Evolutionary conservation across 2,113 vertebrate genomes (phyloP).

Genomic region (Mugil cephalus): DNA sequence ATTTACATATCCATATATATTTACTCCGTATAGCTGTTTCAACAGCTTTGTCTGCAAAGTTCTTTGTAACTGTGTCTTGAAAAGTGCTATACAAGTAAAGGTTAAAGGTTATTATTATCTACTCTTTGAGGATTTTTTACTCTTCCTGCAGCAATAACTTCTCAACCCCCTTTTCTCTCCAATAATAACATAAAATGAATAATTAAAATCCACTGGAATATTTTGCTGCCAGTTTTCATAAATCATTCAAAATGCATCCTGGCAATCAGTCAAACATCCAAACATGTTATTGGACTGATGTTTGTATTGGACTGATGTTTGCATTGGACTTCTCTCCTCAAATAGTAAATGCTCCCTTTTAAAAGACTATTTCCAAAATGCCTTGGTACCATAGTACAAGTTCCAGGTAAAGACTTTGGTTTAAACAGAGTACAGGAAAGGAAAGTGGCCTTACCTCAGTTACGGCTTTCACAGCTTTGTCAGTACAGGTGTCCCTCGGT

Average conservation of each 20-base stretch:
- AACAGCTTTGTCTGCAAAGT: too few relatives aligned
- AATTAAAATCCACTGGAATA: too few relatives aligned
- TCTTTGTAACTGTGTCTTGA: too few relatives aligned
- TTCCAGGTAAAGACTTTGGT: not conserved
- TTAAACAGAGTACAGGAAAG: conserved; percentile 1
- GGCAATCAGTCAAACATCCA: not conserved
- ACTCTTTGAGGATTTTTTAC: not conserved
- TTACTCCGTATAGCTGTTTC: too few relatives aligned
- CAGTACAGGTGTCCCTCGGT: not conserved
- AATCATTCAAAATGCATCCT: not conserved
- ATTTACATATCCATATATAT: too few relatives aligned
- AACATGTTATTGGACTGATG: not conserved
- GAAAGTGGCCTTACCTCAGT: conserved; percentile 55
- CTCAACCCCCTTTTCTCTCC: too few relatives aligned
- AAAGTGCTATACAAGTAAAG: too few relatives aligned
- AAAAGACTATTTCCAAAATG: not conserved
- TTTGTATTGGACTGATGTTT: too few relatives aligned
- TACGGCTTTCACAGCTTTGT: conserved; percentile 17
- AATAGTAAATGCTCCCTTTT: not conserved
- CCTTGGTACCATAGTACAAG: too few relatives aligned
- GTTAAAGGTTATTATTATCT: not conserved
- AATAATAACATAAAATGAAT: too few relatives aligned
- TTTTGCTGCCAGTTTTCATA: not conserved
- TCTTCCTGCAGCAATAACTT: conserved; percentile 7
- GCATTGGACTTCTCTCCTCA: too few relatives aligned